Evolutionary conservation across 2,797 vertebrate species (phyloP).

Genomic region (Falco cherrug): DNA sequence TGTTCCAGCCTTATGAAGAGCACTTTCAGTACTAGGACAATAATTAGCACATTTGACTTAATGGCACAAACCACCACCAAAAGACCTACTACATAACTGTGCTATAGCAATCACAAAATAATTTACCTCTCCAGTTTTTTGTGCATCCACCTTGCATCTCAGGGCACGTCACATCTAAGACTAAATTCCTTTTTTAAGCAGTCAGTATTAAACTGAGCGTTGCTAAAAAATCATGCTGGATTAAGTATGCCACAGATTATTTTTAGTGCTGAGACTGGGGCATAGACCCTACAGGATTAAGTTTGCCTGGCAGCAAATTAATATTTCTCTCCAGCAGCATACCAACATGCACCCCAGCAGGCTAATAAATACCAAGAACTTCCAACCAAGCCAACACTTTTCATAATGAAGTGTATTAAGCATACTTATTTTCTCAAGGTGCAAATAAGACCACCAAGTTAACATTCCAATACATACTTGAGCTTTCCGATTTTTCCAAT

Average conservation of each 20-base stretch:
- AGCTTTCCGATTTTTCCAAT: slow-evolving; percentile 76
- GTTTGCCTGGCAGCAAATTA: background rate
- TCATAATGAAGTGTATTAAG: background rate
- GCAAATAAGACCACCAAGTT: background rate
- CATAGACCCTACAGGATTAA: background rate
- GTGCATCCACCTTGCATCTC: background rate
- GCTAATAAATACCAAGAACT: background rate
- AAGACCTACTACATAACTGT: background rate
- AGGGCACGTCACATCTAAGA: background rate
- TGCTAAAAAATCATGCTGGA: background rate
- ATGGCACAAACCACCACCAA: background rate
- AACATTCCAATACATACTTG: slow-evolving; percentile 65
- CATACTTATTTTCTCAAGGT: background rate
- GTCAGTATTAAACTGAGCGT: background rate
- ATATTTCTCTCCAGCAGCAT: background rate
- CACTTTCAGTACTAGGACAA: background rate
- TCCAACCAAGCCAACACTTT: background rate
- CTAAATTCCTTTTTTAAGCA: background rate
- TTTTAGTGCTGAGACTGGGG: background rate
- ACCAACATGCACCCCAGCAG: background rate
- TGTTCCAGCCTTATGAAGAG: background rate
- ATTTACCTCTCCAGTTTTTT: background rate
- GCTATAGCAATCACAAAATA: background rate
- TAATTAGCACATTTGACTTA: background rate
- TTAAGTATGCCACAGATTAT: background rate